phyloP scores from a whole-genome alignment of 2,888 invertebrate genomes.

The Protula sp. region DNA sequence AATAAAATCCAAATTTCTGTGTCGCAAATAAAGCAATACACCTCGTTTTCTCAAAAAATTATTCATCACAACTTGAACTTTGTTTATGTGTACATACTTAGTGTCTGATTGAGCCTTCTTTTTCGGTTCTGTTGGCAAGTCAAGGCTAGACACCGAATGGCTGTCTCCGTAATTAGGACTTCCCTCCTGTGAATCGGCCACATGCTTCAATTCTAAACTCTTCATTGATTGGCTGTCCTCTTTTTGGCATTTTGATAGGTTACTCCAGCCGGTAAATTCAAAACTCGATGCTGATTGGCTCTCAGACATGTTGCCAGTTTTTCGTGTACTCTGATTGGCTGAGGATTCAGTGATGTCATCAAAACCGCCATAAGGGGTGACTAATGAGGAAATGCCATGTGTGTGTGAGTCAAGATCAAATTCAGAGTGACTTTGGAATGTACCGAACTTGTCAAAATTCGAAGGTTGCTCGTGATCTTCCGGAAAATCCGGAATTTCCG shows the following conservation, averaged over 20 bases:
- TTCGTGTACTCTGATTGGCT: too few relatives aligned
- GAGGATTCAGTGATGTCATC: constrained; percentile 1
- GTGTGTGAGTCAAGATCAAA: not conserved
- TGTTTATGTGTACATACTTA: too few relatives aligned
- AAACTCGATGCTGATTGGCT: too few relatives aligned
- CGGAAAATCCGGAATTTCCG: constrained; percentile 12
- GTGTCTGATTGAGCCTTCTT: too few relatives aligned
- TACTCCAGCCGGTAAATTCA: too few relatives aligned
- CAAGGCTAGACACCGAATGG: constrained; percentile 47
- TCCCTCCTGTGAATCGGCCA: constrained; percentile 19
- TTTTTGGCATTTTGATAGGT: too few relatives aligned
- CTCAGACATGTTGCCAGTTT: too few relatives aligned
- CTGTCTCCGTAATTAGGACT: constrained; percentile 29
- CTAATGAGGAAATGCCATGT: constrained; percentile 2
- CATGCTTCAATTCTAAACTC: constrained; percentile 38
- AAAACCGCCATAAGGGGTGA: constrained; percentile 5
- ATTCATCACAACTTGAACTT: too few relatives aligned
- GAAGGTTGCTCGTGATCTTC: constrained; percentile 13
- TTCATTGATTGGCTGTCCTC: constrained; percentile 45
- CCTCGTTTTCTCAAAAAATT: too few relatives aligned
- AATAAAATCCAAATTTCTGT: too few relatives aligned
- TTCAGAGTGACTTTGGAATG: constrained; percentile 8
- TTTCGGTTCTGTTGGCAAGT: too few relatives aligned
- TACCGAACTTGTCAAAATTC: constrained; percentile 22
- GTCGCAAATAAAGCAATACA: too few relatives aligned